phyloP scores from a whole-genome alignment of 2,797 vertebrate species.

The Enteromius afrohamiltoni region DNA sequence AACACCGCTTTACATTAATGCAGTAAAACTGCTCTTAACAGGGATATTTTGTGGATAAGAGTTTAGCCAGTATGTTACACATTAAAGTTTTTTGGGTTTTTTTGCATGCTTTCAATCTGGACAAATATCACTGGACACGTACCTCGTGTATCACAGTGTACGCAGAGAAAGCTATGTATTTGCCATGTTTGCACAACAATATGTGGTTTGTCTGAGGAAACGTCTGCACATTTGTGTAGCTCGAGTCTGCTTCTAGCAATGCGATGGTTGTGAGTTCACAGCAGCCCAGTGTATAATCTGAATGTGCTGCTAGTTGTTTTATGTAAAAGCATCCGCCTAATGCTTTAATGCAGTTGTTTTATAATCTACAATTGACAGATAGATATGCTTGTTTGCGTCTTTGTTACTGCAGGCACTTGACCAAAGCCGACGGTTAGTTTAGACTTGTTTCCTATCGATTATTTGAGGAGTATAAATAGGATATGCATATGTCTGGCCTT shows the following conservation, averaged over 20 bases:
- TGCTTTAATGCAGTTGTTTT: constrained; percentile 26
- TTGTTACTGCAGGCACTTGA: constrained; percentile 43
- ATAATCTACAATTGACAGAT: constrained; percentile 36
- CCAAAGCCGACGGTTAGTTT: constrained; percentile 32
- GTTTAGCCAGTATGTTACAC: too few relatives aligned
- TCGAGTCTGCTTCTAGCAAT: not conserved
- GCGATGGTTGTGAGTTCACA: not conserved
- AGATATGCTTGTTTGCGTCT: constrained; percentile 5
- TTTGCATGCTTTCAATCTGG: not conserved
- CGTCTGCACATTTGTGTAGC: not conserved
- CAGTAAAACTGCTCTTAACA: too few relatives aligned
- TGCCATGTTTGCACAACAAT: not conserved
- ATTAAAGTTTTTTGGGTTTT: too few relatives aligned
- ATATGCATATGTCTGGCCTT: constrained; percentile 56
- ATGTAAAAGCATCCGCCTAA: not conserved
- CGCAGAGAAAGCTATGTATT: not conserved
- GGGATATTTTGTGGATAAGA: too few relatives aligned
- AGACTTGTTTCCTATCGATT: constrained; percentile 52
- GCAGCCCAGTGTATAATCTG: not conserved
- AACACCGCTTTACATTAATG: too few relatives aligned
- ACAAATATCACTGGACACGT: too few relatives aligned
- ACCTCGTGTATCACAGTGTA: not conserved
- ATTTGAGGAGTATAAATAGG: constrained; percentile 54
- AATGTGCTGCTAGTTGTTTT: not conserved
- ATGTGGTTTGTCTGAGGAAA: not conserved